Evolutionary conservation across 2,797 vertebrate genomes (phyloP), one percentile per base, ranked within the genome.

Genomic region (Chelon auratus): DNA sequence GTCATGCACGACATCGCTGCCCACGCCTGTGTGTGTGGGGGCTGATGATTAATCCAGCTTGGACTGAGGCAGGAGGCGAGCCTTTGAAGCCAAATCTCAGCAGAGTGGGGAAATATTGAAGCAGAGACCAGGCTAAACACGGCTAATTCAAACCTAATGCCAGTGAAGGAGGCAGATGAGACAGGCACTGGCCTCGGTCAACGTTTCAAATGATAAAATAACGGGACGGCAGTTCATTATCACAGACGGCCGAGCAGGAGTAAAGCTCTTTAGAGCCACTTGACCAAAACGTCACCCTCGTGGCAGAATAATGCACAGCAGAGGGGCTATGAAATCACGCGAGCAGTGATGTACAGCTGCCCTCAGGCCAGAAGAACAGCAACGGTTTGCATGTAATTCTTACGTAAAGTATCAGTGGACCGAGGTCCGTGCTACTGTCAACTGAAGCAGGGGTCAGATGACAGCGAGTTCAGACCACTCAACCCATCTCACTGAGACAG

Each of bases 31-130:
- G 75, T 69, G 62, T 64, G 62, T 58, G 43, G 42, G 62, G 67
- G 63, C 67, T 75, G 75, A 87, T 88, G 89, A 90, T 81, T 90
- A 90, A 91, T 90, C 81, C 74, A 62, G 75, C 71, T 65, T 68
- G 80, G 85, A 78, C 82, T 58, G 37, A 87, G 50, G 76, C 78
- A 77, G 75, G 67, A 85, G 70, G 60, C 18, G 7, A 83, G 79
- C 10, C 48, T 86, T 78, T 80, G 63, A 84, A 80, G 77, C 64
- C 37, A 40, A 66, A 40, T 82, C 82, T 70, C 73, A 48, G 67
- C 0, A 0, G 45, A 77, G 64, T 24, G 40, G 56, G 65, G 70
- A 67, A 73, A 86, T 59, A 75, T 39, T 84, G 18, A 85, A 76
- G 48, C 61, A 55, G 42, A 64, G 62, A 71, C 30, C 45, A 33